phyloP scores from a whole-genome alignment of 2,797 vertebrate species.

The Tapirus indicus region DNA sequence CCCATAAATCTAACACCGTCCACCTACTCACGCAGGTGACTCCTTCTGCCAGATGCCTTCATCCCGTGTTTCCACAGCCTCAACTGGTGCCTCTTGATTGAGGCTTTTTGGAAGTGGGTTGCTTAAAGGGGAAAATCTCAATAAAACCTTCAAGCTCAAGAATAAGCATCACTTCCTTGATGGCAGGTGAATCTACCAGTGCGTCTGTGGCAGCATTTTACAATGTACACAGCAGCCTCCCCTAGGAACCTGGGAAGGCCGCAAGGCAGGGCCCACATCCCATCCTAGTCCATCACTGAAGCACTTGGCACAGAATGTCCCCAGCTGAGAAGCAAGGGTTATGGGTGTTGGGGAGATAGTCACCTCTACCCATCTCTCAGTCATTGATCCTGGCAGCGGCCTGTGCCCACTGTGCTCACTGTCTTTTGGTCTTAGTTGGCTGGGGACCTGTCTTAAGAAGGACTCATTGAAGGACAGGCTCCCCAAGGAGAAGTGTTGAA shows the following conservation, averaged over 20 bases:
- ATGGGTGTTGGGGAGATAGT: not conserved
- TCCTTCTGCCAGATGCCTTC: not conserved
- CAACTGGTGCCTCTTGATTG: not conserved
- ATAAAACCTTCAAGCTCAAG: not conserved
- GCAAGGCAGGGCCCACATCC: not conserved
- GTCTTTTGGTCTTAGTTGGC: not conserved
- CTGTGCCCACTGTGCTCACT: not conserved
- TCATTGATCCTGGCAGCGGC: not conserved
- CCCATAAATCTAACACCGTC: not conserved
- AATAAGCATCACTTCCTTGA: not conserved
- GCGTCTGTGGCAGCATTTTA: not conserved
- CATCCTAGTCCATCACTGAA: not conserved
- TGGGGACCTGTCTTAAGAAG: not conserved
- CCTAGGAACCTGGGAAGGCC: not conserved
- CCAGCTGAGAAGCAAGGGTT: not conserved
- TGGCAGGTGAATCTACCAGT: not conserved
- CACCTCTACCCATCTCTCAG: rapidly evolving
- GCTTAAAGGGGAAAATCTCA: not conserved
- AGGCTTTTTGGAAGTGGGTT: not conserved
- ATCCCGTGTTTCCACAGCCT: not conserved
- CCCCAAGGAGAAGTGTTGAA: not conserved
- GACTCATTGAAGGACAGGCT: not conserved
- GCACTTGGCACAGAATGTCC: rapidly evolving
- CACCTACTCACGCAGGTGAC: not conserved
- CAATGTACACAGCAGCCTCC: not conserved